Evolutionary conservation across 2,797 vertebrate genomes (phyloP).

Genomic region (Siniperca scherzeri): DNA sequence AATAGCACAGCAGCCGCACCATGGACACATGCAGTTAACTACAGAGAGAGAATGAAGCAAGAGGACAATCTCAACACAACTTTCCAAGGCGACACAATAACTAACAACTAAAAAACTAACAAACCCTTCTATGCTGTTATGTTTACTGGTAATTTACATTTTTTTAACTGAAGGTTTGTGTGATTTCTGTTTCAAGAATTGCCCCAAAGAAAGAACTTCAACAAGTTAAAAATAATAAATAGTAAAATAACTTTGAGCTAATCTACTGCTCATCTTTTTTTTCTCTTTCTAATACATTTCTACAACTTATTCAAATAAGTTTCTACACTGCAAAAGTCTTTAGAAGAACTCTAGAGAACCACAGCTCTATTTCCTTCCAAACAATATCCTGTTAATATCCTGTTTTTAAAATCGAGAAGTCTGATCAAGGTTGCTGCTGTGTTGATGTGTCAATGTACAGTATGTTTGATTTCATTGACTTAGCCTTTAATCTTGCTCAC

Average conservation of each 20-base stretch:
- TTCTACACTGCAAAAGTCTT: neutral
- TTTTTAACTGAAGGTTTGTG: slow-evolving; percentile 13
- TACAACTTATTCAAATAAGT: slow-evolving; percentile 1
- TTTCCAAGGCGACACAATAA: slow-evolving; percentile 20
- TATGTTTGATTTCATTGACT: slow-evolving; percentile 47
- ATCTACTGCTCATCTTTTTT: neutral
- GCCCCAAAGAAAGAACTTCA: neutral
- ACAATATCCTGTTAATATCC: slow-evolving; percentile 14
- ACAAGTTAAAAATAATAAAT: neutral
- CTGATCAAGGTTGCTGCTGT: slow-evolving; percentile 34
- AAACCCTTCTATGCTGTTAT: neutral
- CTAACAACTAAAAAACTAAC: neutral
- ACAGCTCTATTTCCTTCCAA: slow-evolving; percentile 11
- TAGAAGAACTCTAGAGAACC: neutral
- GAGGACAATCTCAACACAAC: slow-evolving; percentile 40
- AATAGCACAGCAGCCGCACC: slow-evolving; percentile 95
- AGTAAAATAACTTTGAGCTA: neutral
- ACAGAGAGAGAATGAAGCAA: slow-evolving; percentile 50
- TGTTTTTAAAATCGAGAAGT: slow-evolving; percentile 21
- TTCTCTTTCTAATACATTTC: slow-evolving; percentile 4
- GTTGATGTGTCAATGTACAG: slow-evolving; percentile 26
- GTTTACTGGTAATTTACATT: neutral
- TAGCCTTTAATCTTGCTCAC: slow-evolving; percentile 51
- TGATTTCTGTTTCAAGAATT: slow-evolving; percentile 5
- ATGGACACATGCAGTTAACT: slow-evolving; percentile 99